Base-by-base conservation (phyloP, 2,113 vertebrate species). In the Nanorana parkeri region DNA sequence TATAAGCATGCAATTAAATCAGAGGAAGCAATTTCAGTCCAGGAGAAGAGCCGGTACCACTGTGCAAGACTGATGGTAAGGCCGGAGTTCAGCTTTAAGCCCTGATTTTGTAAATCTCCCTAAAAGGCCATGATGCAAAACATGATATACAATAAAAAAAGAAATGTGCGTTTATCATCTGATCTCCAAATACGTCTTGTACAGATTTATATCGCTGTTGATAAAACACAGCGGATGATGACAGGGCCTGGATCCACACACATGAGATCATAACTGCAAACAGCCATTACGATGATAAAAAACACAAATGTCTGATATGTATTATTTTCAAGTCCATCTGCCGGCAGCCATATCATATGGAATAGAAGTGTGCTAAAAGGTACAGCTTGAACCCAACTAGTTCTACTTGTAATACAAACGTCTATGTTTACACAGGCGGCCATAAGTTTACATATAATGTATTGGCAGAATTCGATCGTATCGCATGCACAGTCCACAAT, bases 301-400 rank as follows among this genome's bases (percentile, higher is more conserved):
- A 78, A 67, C 76, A 78, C 54, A 16, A 63, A 29, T 29, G 41
- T 55, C 61, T 65, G 41, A 78, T 54, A 66, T 17, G 55, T 41
- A 29, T 60, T 60, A 23, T 41, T 60, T 75, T 32, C 72, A 75
- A 75, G 72, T 75, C 17, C 52, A 74, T 74, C 29, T 74, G 17
- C 17, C 52, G 15, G 28, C 20, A 58, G 54, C 17, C 32, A 36
- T 3, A 36, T 3, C 32, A 36, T 36, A 6, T 36, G 32, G 3
- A 6, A 36, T 36, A 36, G 32, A 36, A 36, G 32, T 3, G 32
- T 36, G 6, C 32, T 36, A 36, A 36, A 36, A 36, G 32, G 32
- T 36, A 36, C 32, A 36, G 32, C 6, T 36, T 3, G 6, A 36
- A 36, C 32, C 32, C 32, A 36, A 6, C 32, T 36, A 6, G 32